Conservation (phyloP, 2,888 invertebrate species). For the Limnephilus marmoratus region DNA sequence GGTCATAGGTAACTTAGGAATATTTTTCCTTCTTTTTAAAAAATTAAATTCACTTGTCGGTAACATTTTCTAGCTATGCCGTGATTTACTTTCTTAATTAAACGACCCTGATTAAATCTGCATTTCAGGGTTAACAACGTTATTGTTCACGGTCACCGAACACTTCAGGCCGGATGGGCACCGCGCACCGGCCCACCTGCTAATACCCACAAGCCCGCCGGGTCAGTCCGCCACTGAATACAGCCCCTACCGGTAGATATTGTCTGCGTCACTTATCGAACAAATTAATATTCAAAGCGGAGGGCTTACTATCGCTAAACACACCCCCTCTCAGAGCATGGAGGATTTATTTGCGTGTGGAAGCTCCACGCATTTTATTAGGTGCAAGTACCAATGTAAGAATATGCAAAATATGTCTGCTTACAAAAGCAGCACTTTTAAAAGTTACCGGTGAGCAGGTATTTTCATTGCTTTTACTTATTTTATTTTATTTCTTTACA, state of each 20-base stretch:
- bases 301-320: conserved; percentile 35
- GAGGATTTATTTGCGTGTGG: background rate
- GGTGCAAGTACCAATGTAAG: background rate
- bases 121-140: background rate
- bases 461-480: no score
- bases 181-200: background rate
- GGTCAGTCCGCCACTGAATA: background rate
- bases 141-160: background rate
- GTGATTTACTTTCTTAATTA: background rate
- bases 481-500: no score
- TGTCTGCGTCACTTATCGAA: conserved; percentile 37
- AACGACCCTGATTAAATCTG: background rate
- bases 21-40: no score
- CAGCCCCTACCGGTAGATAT: conserved; percentile 24
- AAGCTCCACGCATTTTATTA: background rate
- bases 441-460: no score
- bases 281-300: conserved; percentile 42
- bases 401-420: background rate
- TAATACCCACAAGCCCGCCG: background rate
- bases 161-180: background rate
- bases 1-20: no score
- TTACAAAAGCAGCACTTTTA: no score
- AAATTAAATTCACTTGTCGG: no score
- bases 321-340: background rate
- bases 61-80: no score